Conservation (phyloP, 1,140 invertebrate species). For the Lordiphosa clarofinis region DNA sequence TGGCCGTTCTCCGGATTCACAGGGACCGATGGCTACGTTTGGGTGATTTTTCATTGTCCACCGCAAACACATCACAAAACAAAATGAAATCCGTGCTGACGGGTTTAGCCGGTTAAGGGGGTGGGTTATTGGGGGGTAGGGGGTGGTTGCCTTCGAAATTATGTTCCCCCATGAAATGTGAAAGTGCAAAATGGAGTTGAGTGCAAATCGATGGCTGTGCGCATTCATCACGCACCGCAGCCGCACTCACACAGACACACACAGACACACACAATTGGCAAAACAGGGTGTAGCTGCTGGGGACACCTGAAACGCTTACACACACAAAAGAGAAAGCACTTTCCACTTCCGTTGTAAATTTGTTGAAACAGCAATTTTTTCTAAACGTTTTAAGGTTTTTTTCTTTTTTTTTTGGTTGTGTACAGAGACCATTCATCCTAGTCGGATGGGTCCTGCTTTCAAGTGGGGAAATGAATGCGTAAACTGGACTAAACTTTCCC, state of each 20-base stretch:
- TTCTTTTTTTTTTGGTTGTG: conserved; percentile 40
- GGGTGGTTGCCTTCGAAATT: conserved; percentile 39
- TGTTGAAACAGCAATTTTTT: conserved; percentile 77
- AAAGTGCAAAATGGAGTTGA: conserved; percentile 74
- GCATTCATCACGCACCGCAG: conserved; percentile 63
- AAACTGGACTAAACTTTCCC: conserved; percentile 33
- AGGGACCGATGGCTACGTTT: conserved; percentile 21
- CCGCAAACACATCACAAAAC: conserved; percentile 58
- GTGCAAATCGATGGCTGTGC: conserved; percentile 71
- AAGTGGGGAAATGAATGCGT: conserved; percentile 58
- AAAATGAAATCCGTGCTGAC: conserved; percentile 67
- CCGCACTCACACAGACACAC: conserved; percentile 13
- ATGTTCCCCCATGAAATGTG: conserved; percentile 54
- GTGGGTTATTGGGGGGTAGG: neutral
- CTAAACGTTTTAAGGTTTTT: conserved; percentile 54
- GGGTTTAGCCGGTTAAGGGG: neutral
- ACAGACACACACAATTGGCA: neutral
- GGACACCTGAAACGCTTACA: conserved; percentile 21
- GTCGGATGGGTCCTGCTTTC: conserved; percentile 27
- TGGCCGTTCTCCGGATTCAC: conserved; percentile 20
- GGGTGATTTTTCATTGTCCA: conserved; percentile 76
- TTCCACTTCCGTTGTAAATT: conserved; percentile 75
- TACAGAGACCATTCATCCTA: conserved; percentile 55
- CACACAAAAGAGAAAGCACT: conserved; percentile 47
- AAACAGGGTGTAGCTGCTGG: no score